Evolutionary conservation across 2,888 invertebrate genomes (phyloP).

Genomic region (Leptogaster cylindrica): DNA sequence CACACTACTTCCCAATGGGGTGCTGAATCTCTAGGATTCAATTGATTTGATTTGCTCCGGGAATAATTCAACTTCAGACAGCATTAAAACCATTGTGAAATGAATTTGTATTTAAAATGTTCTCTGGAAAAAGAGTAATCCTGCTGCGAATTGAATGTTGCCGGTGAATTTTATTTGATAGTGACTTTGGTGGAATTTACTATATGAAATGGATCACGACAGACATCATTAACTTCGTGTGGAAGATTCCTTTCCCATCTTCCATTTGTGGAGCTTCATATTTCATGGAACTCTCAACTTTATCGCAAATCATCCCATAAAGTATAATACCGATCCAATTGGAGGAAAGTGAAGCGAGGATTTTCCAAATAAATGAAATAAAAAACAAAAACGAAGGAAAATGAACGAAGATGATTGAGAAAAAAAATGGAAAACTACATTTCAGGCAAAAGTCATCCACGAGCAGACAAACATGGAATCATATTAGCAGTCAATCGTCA

Average conservation of each 20-base stretch:
- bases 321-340: constrained; percentile 11
- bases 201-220: neutral
- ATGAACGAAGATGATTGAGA: constrained; percentile 1
- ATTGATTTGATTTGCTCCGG: constrained; percentile 27
- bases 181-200: neutral
- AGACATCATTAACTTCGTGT: neutral
- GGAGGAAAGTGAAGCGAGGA: neutral
- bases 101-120: neutral
- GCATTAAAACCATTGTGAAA: neutral
- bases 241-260: neutral
- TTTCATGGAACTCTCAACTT: neutral
- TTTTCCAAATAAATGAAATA: neutral
- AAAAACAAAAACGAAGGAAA: neutral
- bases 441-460: constrained; percentile 28
- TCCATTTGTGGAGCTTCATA: neutral
- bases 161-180: constrained; percentile 10
- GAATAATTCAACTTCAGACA: neutral
- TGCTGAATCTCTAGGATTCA: neutral
- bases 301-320: constrained; percentile 21
- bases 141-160: constrained; percentile 5
- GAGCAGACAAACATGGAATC: constrained; percentile 37
- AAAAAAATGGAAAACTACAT: constrained; percentile 32
- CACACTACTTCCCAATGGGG: constrained; percentile 9
- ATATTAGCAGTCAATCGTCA: constrained; percentile 45
- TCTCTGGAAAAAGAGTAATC: neutral